Conservation (phyloP, 2,797 vertebrate genomes). For the Coracias cyanogaster region DNA sequence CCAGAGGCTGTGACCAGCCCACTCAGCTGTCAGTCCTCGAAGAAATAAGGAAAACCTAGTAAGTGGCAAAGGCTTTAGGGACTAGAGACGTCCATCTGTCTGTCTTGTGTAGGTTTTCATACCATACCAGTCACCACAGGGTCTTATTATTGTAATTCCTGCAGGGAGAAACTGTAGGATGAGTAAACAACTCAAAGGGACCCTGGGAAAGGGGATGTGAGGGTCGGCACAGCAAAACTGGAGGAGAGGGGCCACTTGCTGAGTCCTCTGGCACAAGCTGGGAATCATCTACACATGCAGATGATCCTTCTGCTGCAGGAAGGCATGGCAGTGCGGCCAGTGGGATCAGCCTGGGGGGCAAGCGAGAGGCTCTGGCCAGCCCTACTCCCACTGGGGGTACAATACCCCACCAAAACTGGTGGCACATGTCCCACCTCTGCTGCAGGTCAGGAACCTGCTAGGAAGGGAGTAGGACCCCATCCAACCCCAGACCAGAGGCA, state of each 20-base stretch:
- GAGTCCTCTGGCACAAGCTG: background rate
- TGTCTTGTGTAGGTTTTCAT: constrained; percentile 16
- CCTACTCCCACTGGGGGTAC: background rate
- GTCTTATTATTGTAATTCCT: constrained; percentile 4
- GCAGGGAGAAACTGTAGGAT: background rate
- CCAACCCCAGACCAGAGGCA: background rate
- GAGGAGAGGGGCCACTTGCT: background rate
- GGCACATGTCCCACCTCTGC: background rate
- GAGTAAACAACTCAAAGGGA: constrained; percentile 28
- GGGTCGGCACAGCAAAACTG: background rate
- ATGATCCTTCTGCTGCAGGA: background rate
- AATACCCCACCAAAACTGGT: background rate
- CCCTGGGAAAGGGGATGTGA: background rate
- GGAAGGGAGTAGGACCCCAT: background rate
- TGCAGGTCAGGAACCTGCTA: accelerated
- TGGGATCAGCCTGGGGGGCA: background rate
- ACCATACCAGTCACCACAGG: background rate
- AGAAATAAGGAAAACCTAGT: background rate
- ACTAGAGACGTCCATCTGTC: background rate
- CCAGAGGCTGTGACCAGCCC: background rate
- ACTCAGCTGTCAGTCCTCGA: background rate
- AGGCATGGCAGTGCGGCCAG: background rate
- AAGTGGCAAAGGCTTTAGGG: background rate
- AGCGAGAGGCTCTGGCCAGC: background rate
- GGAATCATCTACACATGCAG: background rate